Conservation (phyloP, 2,888 invertebrate genomes). For the Schrankia costaestrigalis region DNA sequence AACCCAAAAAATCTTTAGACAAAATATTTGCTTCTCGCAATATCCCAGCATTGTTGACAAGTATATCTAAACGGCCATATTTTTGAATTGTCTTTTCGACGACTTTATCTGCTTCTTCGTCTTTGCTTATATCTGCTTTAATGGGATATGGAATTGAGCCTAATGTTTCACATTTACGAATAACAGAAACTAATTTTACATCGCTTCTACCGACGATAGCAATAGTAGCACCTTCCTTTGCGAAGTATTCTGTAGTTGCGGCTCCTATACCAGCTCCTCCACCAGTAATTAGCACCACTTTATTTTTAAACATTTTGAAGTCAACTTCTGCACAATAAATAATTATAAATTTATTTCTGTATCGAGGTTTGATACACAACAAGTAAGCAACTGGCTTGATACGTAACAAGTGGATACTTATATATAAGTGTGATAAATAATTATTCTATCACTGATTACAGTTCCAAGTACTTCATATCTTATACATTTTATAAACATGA, state of each 20-base stretch:
- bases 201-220: slow-evolving; percentile 39
- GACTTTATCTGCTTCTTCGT: slow-evolving; percentile 27
- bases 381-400: too few relatives aligned
- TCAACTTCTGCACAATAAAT: slow-evolving; percentile 25
- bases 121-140: slow-evolving; percentile 37
- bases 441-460: too few relatives aligned
- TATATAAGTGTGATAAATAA: too few relatives aligned
- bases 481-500: too few relatives aligned
- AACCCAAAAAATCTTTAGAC: slow-evolving; percentile 24
- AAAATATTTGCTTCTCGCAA: slow-evolving; percentile 12
- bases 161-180: slow-evolving; percentile 18
- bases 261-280: slow-evolving; percentile 43
- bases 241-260: slow-evolving; percentile 31
- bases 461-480: too few relatives aligned
- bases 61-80: slow-evolving; percentile 40
- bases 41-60: slow-evolving; percentile 45
- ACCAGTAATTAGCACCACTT: slow-evolving; percentile 44
- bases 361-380: too few relatives aligned
- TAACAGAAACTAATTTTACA: slow-evolving; percentile 27
- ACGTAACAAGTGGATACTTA: too few relatives aligned
- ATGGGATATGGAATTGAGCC: slow-evolving; percentile 27
- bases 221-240: slow-evolving; percentile 35
- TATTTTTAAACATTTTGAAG: slow-evolving; percentile 37
- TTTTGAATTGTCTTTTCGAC: slow-evolving; percentile 28
- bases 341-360: too few relatives aligned